phyloP scores from a whole-genome alignment of 2,888 invertebrate species.

The Colletes collaris region DNA sequence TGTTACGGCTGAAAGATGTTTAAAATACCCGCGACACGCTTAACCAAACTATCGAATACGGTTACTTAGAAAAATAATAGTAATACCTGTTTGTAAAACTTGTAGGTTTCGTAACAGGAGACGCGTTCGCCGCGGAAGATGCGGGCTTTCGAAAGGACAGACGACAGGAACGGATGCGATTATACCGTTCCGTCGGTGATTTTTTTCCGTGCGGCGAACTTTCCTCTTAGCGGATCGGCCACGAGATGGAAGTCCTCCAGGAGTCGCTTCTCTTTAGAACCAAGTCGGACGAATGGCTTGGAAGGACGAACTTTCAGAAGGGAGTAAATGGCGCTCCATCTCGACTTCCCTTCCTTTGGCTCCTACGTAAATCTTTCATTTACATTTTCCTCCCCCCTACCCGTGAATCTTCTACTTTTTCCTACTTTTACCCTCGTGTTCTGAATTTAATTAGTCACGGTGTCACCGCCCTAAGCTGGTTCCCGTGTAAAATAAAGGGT shows the following conservation, averaged over 20 bases:
- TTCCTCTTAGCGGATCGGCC: constrained; percentile 65
- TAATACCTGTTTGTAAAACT: too few relatives aligned
- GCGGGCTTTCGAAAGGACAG: constrained; percentile 21
- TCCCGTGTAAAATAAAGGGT: too few relatives aligned
- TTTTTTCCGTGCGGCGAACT: constrained; percentile 56
- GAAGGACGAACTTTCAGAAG: constrained; percentile 56
- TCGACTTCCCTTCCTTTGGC: constrained; percentile 60
- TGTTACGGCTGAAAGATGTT: too few relatives aligned
- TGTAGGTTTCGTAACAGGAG: neutral
- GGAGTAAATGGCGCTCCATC: constrained; percentile 65
- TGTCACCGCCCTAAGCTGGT: constrained; percentile 22
- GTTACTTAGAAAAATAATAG: too few relatives aligned
- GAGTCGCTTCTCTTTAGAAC: constrained; percentile 48
- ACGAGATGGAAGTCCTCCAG: constrained; percentile 52
- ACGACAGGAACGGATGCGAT: constrained; percentile 8
- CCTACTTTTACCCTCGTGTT: constrained; percentile 34
- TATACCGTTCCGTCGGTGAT: constrained; percentile 2
- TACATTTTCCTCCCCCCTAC: constrained; percentile 37
- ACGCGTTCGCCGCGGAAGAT: constrained; percentile 7
- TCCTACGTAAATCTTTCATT: constrained; percentile 66
- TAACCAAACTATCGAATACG: too few relatives aligned
- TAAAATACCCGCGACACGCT: too few relatives aligned
- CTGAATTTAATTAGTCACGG: constrained; percentile 56
- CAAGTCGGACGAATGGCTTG: constrained; percentile 42
- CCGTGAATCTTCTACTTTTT: constrained; percentile 19